These are phyloP conservation scores for Sinocyclocheilus anophthalmus DNA, from an alignment of 2,113 vertebrate species.

Conservation along the genomic window DNA sequence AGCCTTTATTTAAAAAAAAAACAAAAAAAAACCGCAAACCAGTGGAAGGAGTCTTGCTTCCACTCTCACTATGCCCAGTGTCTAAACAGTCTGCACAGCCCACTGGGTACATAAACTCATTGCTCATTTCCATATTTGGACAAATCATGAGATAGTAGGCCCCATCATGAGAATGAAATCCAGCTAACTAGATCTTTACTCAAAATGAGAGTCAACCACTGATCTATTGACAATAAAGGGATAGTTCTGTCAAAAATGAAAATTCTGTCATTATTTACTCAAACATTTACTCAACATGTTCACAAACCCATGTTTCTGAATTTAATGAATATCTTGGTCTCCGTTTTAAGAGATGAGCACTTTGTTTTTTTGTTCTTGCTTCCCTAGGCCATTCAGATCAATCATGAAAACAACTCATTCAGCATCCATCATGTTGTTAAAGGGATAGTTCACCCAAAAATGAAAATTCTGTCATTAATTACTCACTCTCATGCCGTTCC, in stretches of 20 bases:
- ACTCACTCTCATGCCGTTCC: too few species aligned
- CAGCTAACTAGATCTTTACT: not conserved
- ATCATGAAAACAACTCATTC: too few species aligned
- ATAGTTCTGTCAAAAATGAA: not conserved
- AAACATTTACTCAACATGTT: too few species aligned
- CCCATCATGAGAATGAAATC: slow-evolving; percentile 17
- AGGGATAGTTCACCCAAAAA: too few species aligned
- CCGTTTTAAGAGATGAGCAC: too few species aligned
- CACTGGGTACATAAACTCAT: slow-evolving; percentile 26
- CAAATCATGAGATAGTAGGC: slow-evolving; percentile 31
- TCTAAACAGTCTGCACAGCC: slow-evolving; percentile 45
- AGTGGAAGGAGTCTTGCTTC: not conserved
- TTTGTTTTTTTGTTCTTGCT: too few species aligned
- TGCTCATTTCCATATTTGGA: slow-evolving; percentile 51
- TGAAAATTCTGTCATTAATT: too few species aligned
- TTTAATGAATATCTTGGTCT: too few species aligned
- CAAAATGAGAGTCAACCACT: not conserved
- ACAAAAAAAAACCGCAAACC: not conserved
- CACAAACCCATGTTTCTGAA: too few species aligned
- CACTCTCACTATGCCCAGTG: not conserved
- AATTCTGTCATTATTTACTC: not conserved
- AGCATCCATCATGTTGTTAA: too few species aligned
- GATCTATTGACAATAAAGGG: not conserved
- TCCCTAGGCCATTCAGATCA: too few species aligned
- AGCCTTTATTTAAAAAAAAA: slow-evolving; percentile 2